Evolutionary conservation across 2,113 vertebrate genomes (phyloP), one percentile per base, ranked within the genome.

Genomic region (Notiomystis cincta): DNA sequence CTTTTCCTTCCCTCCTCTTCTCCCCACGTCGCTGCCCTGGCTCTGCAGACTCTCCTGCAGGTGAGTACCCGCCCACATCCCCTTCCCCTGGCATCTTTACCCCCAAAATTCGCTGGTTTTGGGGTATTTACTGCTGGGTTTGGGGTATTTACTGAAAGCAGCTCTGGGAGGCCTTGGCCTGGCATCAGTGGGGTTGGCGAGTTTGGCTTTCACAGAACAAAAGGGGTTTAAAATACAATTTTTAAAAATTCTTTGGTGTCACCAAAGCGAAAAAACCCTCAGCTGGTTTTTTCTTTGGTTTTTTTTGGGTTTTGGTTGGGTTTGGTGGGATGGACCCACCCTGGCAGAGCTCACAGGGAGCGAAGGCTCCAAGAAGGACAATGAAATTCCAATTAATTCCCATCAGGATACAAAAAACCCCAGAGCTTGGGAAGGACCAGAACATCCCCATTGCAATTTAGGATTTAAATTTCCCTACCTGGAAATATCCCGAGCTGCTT

Each of bases 1-100:
- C n/a, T n/a, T n/a, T 56, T 28, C 15, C 65, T 69, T 82, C 65
- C 18, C 14, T 53, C 33, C 13, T 50, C 13, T 30, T 28, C 20
- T 22, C 57, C 45, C 10, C 56, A 91, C 15, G 6, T 58, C 27
- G 37, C 83, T 82, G 80, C 42, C 42, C 37, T 66, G 72, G 20
- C 33, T 30, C 33, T 72, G 57, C 94, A 97, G 97, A 97, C 97
- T 11, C 95, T 97, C 21, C 62, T 97, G 86, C 97, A 97, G 94
- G 97, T 97, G 81, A 97, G 97, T 95, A 77, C 73, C 66, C 35
- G 13, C 73, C 35, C 4, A 3, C 7, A 27, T 75, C 47, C 20
- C 57, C 69, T 71, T 33, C 30, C 22, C 30, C 11, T 40, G 69
- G 15, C 15, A 18, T 14, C 30, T 71, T 54, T 31, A 10, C 24